phyloP scores from a whole-genome alignment of 1,140 invertebrate genomes.

The Rhizoglyphus robini region DNA sequence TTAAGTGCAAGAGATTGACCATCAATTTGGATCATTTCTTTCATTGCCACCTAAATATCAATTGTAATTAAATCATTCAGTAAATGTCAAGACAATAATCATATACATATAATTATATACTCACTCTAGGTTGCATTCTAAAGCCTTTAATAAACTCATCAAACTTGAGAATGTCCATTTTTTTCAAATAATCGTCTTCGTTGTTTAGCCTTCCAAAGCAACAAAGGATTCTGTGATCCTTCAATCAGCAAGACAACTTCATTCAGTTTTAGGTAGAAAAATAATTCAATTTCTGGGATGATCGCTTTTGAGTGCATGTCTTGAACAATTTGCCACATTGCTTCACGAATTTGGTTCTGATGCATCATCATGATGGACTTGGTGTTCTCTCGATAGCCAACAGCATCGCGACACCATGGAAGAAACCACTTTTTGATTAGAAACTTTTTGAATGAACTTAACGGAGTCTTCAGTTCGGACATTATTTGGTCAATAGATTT shows the following conservation, averaged over 20 bases:
- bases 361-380: constrained; percentile 30
- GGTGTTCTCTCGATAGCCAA: constrained; percentile 33
- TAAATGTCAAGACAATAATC: too few relatives aligned
- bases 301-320: constrained; percentile 45
- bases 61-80: too few relatives aligned
- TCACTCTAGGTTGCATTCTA: neutral
- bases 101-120: too few relatives aligned
- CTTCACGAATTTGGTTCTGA: constrained; percentile 46
- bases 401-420: constrained; percentile 43
- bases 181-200: constrained; percentile 43
- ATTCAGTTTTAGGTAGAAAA: constrained; percentile 62
- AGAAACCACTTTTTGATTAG: constrained; percentile 39
- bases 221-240: constrained; percentile 46
- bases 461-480: constrained; percentile 4
- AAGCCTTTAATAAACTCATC: constrained; percentile 46
- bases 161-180: constrained; percentile 46
- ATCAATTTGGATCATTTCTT: neutral
- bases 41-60: neutral
- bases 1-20: neutral
- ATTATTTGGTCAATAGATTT: constrained; percentile 19
- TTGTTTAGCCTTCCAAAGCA: constrained; percentile 50
- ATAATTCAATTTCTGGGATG: constrained; percentile 49
- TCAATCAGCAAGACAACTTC: too few relatives aligned
- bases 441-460: constrained; percentile 5
- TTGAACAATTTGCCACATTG: constrained; percentile 43